Evolutionary conservation across 2,888 invertebrate species (phyloP), one percentile per base, ranked within the genome.

Genomic region (Phasia obesa): DNA sequence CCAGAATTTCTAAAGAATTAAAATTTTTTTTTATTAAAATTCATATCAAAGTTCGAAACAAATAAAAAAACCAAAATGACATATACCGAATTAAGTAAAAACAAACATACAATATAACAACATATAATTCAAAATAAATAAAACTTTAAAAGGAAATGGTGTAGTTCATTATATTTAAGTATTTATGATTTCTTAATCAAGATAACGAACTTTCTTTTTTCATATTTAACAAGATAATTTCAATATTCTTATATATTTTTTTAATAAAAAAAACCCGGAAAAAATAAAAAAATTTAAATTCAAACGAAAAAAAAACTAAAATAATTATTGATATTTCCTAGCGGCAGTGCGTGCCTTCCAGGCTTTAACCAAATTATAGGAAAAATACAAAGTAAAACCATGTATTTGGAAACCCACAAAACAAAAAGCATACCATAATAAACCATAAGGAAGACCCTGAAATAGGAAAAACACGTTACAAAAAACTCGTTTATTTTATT

Each of bases 341-440:
- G 93, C 92, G 44, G 93, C 92, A 67, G 95, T 95, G 88, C 96
- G 93, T 44, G 95, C 94, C 90, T 94, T 95, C 98, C 97, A 98
- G 75, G 97, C 96, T 84, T 93, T 93, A 82, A 97, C 93, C 84
- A 98, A 93, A 90, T 95, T 96, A 92, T 94, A 95, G 13, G 97
- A 95, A 91, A 97, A 97, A 91, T 95, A 95, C 44, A 97, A 90
- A 69, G 97, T 96, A 92, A 97, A 97, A 85, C 94, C 93, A 91
- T 98, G 98, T 67, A 98, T 95, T 93, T 99, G 98, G 49, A 96
- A 93, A 6, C 96, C 97, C 13, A 97, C 92, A 57, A 97, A 92
- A 84, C 98, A 94, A 91, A 98, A 98, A 80, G 95, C 96, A 90
- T 97, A 97, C 98, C 98, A 98, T 81, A 98, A 93, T 27, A 98